Conservation (phyloP, 2,113 vertebrate genomes). For the Thunnus thynnus region DNA sequence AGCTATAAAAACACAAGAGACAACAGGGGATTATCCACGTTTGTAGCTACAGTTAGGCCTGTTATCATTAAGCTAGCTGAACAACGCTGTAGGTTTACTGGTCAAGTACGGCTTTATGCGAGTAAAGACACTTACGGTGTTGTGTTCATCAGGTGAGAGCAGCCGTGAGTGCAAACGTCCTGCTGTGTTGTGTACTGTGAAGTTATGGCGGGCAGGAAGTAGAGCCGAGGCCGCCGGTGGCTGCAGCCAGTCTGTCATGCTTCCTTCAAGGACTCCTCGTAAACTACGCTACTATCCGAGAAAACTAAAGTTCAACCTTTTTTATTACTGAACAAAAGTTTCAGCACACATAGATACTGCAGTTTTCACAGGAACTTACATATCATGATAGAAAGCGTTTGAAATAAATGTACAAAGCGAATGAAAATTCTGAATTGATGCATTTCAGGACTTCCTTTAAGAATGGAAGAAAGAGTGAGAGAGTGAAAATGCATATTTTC, state of each 20-base stretch:
- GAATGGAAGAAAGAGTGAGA: not conserved
- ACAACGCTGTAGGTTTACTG: too few relatives aligned
- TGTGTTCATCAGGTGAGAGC: conserved; percentile 46
- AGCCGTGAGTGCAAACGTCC: not conserved
- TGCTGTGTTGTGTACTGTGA: conserved; percentile 32
- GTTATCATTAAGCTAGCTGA: not conserved
- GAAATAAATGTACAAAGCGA: too few relatives aligned
- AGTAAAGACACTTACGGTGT: conserved; percentile 56
- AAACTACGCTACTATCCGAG: not conserved
- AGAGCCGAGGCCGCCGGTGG: conserved; percentile 1
- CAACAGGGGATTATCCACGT: not conserved
- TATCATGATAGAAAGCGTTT: too few relatives aligned
- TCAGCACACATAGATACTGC: too few relatives aligned
- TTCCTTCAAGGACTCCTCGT: conserved; percentile 57
- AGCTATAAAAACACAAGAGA: not conserved
- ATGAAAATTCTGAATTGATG: not conserved
- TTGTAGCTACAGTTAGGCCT: conserved; percentile 11
- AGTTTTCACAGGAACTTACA: not conserved
- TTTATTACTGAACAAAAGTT: not conserved
- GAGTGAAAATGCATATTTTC: too few relatives aligned
- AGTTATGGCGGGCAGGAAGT: conserved; percentile 72
- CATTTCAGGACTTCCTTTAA: not conserved
- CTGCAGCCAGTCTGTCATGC: conserved; percentile 14
- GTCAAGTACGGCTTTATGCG: not conserved
- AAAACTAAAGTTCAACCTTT: too few relatives aligned